Conservation (phyloP, 2,888 invertebrate genomes). For the Ophion obscuratus region DNA sequence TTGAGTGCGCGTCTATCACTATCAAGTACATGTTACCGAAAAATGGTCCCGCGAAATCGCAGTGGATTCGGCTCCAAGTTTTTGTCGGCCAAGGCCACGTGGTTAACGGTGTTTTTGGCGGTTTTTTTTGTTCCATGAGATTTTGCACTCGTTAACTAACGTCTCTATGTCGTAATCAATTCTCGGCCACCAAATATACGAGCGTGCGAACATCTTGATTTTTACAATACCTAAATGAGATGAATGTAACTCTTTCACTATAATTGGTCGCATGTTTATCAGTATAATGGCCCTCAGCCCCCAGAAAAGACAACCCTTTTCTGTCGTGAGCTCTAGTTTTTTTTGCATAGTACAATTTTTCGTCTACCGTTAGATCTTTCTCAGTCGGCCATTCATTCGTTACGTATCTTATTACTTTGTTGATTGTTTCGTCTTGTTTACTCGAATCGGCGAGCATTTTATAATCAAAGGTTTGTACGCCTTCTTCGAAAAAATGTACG, state of each 20-base stretch:
- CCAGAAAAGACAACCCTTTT: constrained; percentile 42
- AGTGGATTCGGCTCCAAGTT: too few species aligned
- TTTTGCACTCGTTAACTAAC: too few species aligned
- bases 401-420: not conserved
- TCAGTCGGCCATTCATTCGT: constrained; percentile 17
- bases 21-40: too few species aligned
- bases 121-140: too few species aligned
- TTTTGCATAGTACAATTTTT: constrained; percentile 45
- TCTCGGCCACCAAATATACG: constrained; percentile 37
- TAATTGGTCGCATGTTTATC: not conserved
- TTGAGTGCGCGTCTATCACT: too few species aligned
- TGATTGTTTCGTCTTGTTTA: not conserved
- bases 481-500: constrained; percentile 24
- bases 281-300: constrained; percentile 6
- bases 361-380: constrained; percentile 22
- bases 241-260: constrained; percentile 25
- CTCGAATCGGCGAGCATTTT: too few species aligned
- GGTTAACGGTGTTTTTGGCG: too few species aligned
- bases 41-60: too few species aligned
- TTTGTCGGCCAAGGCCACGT: too few species aligned
- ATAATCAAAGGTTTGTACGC: constrained; percentile 10
- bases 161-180: constrained; percentile 2
- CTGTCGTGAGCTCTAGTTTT: constrained; percentile 49
- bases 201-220: constrained; percentile 30
- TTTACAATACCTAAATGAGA: constrained; percentile 48